Base-by-base conservation (phyloP, 1,140 invertebrate species). In the Calliopsis andreniformis region DNA sequence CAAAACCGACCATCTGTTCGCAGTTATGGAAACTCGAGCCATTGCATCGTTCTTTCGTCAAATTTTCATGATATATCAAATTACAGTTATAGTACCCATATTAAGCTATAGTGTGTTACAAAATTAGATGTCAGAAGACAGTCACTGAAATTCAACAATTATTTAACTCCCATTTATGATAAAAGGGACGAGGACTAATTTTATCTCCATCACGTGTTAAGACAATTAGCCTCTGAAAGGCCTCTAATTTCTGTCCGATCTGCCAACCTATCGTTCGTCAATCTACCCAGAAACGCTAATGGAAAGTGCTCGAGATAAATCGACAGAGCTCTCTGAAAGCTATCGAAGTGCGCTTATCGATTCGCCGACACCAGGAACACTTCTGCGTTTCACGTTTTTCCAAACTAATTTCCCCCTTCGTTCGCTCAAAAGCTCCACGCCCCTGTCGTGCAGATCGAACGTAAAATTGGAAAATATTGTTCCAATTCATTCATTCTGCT, bases 1-100 rank as follows among this genome's bases (percentile, higher is more conserved):
- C 64, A 83, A 23, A 63, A 30, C 14, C n/a, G 42, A 0, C 79
- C 84, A 87, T 87, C 82, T 84, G 84, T 82, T 72, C 70, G 70
- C 49, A 58, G 49, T 18, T 67, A 67, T 59, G 63, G 72, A 76
- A 69, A 69, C 69, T 68, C 32, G 32, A 76, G 10, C 3, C 35
- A 35, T 53, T 43, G 30, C 35, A 30, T 39, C n/a, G 10, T n/a
- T 12, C 12, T 16, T n/a, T 6, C 4, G 16, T 3, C 20, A 14
- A 8, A 16, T 49, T 43, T 42, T 25, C 1, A 45, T 23, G 0
- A 64, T n/a, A n/a, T n/a, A n/a, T n/a, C n/a, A n/a, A n/a, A n/a
- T n/a, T n/a, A n/a, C n/a, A n/a, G n/a, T n/a, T n/a, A n/a, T n/a
- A n/a, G n/a, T n/a, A n/a, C n/a, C n/a, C n/a, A n/a, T n/a, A n/a